A percentile compares a stretch with the other conserved stretches of the same genome.
phyloP scores from a whole-genome alignment of 2,888 invertebrate genomes.

The Drosophila merina region DNA sequence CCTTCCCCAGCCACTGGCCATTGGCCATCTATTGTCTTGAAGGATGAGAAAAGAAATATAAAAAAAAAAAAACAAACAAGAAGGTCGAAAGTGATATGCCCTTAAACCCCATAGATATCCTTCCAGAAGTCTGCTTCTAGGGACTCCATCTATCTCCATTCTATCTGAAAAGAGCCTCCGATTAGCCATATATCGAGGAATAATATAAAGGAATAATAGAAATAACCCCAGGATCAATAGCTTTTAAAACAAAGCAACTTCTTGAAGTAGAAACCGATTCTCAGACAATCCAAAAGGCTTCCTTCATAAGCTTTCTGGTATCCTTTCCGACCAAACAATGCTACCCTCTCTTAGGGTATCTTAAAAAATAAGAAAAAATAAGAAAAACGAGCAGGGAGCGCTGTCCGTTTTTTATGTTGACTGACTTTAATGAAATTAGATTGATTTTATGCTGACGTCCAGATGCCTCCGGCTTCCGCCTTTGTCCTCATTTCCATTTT shows the following conservation, averaged over 20 bases:
- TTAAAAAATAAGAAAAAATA: not conserved
- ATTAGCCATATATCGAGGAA: no score
- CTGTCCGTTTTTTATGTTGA: slow-evolving; percentile 56
- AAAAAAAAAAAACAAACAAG: not conserved
- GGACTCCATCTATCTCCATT: no score
- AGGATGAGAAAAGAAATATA: not conserved
- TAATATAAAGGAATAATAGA: no score
- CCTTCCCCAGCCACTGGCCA: no score
- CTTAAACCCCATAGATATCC: not conserved
- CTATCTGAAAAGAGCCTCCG: no score
- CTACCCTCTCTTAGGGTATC: not conserved
- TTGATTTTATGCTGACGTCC: slow-evolving; percentile 72
- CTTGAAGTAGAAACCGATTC: no score
- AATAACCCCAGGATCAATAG: no score
- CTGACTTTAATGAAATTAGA: slow-evolving; percentile 76
- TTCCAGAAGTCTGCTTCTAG: no score
- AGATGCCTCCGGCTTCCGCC: slow-evolving; percentile 8
- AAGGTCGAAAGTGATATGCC: not conserved
- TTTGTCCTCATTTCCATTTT: slow-evolving; percentile 24
- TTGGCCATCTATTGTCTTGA: slow-evolving; percentile 16
- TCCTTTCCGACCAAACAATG: not conserved
- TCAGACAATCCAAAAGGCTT: no score
- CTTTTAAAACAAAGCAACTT: no score
- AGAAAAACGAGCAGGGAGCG: not conserved
- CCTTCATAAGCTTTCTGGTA: no score